phyloP scores from a whole-genome alignment of 2,888 invertebrate genomes.

The Craniophora ligustri region DNA sequence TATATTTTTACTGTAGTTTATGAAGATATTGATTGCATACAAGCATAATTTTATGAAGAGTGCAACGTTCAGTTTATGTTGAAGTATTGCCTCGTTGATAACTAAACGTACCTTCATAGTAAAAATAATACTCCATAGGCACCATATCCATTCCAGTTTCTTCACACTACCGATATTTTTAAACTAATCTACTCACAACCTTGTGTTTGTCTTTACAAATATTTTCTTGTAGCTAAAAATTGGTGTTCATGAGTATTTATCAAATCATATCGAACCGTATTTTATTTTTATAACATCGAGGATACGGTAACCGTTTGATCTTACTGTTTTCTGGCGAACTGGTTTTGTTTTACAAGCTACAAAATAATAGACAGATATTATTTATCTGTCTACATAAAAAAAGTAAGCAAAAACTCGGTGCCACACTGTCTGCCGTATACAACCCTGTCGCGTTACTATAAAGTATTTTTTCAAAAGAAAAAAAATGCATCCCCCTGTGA shows the following conservation, averaged over 20 bases:
- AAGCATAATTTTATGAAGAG: not conserved
- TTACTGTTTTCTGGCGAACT: constrained; percentile 21
- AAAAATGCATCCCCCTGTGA: constrained; percentile 73
- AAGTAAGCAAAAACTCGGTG: constrained; percentile 73
- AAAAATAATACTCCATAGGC: no score
- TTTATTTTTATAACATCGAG: not conserved
- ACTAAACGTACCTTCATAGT: no score
- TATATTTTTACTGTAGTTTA: not conserved
- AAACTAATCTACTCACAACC: not conserved
- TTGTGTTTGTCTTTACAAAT: not conserved
- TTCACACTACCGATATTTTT: not conserved
- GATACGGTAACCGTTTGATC: constrained; percentile 16
- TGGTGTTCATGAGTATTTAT: not conserved
- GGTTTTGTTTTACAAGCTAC: constrained; percentile 43
- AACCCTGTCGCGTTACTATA: constrained; percentile 65
- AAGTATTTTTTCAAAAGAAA: constrained; percentile 66
- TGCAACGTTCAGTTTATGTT: not conserved
- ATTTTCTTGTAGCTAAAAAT: not conserved
- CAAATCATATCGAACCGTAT: not conserved
- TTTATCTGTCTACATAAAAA: constrained; percentile 31
- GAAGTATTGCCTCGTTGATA: not conserved
- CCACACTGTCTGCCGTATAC: constrained; percentile 77
- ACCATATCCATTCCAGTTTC: no score
- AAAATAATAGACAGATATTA: constrained; percentile 31
- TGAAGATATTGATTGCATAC: not conserved